A percentile compares a stretch with the other conserved stretches of the same genome.
Evolutionary conservation across 53 echinoderm and acorn worm species (phyloP).

Genomic region (Stichopus horrens): DNA sequence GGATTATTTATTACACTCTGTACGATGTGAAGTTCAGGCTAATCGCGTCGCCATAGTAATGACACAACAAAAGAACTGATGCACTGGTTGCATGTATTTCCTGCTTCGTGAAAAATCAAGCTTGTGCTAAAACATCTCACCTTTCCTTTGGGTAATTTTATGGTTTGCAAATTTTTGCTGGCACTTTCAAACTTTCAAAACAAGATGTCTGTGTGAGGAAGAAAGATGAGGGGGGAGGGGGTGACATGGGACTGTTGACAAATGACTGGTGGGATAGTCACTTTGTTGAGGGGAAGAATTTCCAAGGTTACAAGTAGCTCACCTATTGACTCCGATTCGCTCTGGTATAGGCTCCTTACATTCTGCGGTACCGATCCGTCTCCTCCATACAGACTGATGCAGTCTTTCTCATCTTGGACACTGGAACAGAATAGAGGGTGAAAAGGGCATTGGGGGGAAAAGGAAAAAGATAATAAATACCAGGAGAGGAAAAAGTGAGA

Average conservation of each 20-base stretch:
- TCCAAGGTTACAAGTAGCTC: background rate
- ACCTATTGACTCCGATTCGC: conserved; percentile 46
- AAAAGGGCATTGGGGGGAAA: background rate
- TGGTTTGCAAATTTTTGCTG: no score
- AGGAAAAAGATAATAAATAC: background rate
- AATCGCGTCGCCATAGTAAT: no score
- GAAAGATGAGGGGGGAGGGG: background rate
- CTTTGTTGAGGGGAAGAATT: background rate
- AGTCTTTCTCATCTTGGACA: conserved; percentile 57
- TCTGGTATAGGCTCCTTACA: conserved; percentile 35
- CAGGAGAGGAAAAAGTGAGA: no score
- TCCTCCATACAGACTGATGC: conserved; percentile 70
- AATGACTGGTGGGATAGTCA: background rate
- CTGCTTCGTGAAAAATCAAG: no score
- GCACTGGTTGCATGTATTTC: no score
- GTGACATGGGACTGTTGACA: background rate
- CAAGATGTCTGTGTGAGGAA: no score
- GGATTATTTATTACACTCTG: no score
- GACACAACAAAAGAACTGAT: no score
- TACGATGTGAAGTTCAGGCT: no score
- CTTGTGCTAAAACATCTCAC: no score
- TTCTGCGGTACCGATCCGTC: conserved; percentile 64
- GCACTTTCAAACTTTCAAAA: no score
- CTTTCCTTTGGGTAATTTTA: no score
- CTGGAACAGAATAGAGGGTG: background rate